Evolutionary conservation across 2,888 invertebrate genomes (phyloP).

Genomic region (Choreutis nemorana): DNA sequence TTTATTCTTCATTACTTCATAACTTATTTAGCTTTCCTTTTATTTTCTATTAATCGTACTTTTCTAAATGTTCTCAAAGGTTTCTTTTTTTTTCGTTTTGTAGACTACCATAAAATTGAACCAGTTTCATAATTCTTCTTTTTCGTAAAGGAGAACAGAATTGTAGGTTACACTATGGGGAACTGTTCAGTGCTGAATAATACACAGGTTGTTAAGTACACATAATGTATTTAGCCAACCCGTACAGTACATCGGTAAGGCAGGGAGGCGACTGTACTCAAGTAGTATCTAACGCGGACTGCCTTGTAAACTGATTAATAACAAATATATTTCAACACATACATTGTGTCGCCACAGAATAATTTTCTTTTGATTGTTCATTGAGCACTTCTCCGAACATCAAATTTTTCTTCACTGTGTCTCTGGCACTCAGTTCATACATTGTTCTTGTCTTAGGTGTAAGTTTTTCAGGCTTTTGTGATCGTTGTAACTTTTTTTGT

Average conservation of each 20-base stretch:
- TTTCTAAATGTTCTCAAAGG: constrained; percentile 9
- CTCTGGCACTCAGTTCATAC: constrained; percentile 9
- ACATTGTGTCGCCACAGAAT: too few species aligned
- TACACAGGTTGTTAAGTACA: too few species aligned
- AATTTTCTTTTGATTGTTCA: constrained; percentile 11
- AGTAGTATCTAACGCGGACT: too few species aligned
- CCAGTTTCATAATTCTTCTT: constrained; percentile 7
- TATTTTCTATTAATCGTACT: constrained; percentile 6
- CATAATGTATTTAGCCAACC: too few species aligned
- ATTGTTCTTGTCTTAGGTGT: constrained; percentile 11
- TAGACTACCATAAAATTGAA: constrained; percentile 8
- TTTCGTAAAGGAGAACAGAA: constrained; percentile 7
- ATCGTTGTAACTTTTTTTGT: constrained; percentile 9
- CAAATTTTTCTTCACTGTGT: constrained; percentile 11
- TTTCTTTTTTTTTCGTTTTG: constrained; percentile 13
- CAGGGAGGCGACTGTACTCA: too few species aligned
- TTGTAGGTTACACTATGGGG: too few species aligned
- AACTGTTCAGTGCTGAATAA: too few species aligned
- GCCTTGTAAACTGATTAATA: too few species aligned
- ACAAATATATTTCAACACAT: too few species aligned
- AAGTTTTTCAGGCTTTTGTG: constrained; percentile 10
- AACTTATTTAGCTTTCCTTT: constrained; percentile 4
- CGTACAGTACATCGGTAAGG: too few species aligned
- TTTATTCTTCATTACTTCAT: constrained; percentile 8
- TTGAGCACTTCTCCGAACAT: constrained; percentile 9